phyloP scores from a whole-genome alignment of 2,888 invertebrate species.

The Aporophyla nigra region DNA sequence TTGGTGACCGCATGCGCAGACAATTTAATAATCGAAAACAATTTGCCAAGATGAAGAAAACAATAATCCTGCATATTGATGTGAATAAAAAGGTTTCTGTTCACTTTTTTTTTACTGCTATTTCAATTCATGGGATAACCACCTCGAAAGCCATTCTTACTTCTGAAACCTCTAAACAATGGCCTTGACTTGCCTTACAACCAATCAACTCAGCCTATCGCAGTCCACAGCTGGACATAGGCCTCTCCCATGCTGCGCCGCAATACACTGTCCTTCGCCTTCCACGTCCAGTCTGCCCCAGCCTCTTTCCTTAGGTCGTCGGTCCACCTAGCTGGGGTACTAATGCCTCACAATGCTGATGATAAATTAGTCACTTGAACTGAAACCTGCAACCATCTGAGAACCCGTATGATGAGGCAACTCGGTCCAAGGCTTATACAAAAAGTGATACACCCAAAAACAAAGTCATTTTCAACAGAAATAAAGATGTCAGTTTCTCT shows the following conservation, averaged over 20 bases:
- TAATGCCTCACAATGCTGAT: not conserved
- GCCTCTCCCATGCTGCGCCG: no score
- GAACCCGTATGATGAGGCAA: not conserved
- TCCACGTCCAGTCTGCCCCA: no score
- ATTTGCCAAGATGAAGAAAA: slow-evolving; percentile 6
- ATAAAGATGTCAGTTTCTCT: not conserved
- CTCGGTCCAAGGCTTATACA: not conserved
- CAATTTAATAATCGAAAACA: slow-evolving; percentile 20
- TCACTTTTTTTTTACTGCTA: not conserved
- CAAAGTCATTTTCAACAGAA: not conserved
- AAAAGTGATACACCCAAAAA: not conserved
- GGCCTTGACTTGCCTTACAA: not conserved
- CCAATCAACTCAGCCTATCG: no score
- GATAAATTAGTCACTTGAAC: not conserved
- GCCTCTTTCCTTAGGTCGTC: no score
- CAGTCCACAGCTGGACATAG: no score
- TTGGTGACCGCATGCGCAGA: slow-evolving; percentile 27
- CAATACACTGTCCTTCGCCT: no score
- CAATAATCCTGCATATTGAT: not conserved
- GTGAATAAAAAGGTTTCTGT: not conserved
- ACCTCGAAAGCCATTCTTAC: not conserved
- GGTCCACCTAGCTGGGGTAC: no score
- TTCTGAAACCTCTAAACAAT: not conserved
- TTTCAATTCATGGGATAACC: not conserved
- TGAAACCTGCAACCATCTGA: not conserved